Conservation (phyloP, 2,113 vertebrate genomes). For the Ardeotis arabs region DNA sequence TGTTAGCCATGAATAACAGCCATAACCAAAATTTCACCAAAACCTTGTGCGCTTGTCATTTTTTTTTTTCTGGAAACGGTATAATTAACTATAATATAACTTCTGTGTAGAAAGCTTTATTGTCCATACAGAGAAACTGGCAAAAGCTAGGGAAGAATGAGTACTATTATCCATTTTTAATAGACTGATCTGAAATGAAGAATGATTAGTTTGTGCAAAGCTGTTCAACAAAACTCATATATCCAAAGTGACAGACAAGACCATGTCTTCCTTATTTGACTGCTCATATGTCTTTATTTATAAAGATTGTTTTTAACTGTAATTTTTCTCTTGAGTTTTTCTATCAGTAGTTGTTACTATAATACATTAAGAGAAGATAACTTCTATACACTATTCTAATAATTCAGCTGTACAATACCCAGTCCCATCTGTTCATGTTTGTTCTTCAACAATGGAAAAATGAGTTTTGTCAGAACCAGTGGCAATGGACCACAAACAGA, state of each 20-base stretch:
- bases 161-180: neutral
- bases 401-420: neutral
- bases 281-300: neutral
- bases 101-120: neutral
- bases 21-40: neutral
- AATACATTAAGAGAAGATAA: neutral
- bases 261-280: neutral
- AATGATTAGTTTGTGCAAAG: neutral
- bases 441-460: neutral
- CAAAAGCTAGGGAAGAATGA: neutral
- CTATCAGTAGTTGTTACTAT: neutral
- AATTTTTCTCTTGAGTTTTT: neutral
- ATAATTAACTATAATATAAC: neutral
- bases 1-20: neutral
- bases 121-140: neutral
- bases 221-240: neutral
- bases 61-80: neutral
- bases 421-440: neutral
- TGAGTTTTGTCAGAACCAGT: neutral
- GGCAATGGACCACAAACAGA: neutral
- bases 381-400: neutral
- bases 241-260: neutral
- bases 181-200: neutral
- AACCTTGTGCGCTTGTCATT: neutral
- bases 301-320: neutral